Evolutionary conservation across 1,140 invertebrate species (phyloP), one percentile per base, ranked within the genome.

Genomic region (Atopsyche davidsoni): DNA sequence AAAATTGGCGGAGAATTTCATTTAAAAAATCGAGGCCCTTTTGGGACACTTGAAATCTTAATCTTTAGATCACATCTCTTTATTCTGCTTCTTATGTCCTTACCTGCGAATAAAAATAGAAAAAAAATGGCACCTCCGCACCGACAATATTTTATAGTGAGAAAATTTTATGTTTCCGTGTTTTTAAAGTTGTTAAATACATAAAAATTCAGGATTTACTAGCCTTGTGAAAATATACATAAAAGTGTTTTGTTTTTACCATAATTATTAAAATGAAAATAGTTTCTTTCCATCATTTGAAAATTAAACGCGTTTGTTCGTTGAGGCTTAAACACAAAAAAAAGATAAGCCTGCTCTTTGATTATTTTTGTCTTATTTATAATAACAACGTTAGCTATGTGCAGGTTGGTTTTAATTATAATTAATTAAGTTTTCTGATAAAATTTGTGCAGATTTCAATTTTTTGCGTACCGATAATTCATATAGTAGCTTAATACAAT

Each of bases 121-220:
- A 34, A 16, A 16, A 34, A 34, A 34, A 4, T 16, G 3, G n/a
- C 11, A 34, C 3, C 3, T 34, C 11, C 2, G n/a, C 16, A 34
- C 32, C 3, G 32, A 34, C 32, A 34, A 34, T 13, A 28, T 28
- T 28, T 28, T 7, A 28, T 28, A 28, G 32, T 34, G 32, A 34
- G 16, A 34, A 34, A 34, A 34, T 34, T 16, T 13, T 16, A 13
- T 28, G 25, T 28, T 28, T 28, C 24, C 6, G 24, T 28, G n/a
- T 28, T 28, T 28, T 28, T 28, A n/a, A 28, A 28, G 6, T 28
- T 28, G n/a, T 7, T 7, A 28, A 28, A 28, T 28, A 28, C 24
- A 28, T 28, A 28, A 7, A 28, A 28, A 28, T 7, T 7, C 6
- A 7, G 6, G n/a, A 28, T 28, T 28, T 28, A 7, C n/a, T 7